Evolutionary conservation across 2,888 invertebrate genomes (phyloP).

Genomic region (Diarsia mendica): DNA sequence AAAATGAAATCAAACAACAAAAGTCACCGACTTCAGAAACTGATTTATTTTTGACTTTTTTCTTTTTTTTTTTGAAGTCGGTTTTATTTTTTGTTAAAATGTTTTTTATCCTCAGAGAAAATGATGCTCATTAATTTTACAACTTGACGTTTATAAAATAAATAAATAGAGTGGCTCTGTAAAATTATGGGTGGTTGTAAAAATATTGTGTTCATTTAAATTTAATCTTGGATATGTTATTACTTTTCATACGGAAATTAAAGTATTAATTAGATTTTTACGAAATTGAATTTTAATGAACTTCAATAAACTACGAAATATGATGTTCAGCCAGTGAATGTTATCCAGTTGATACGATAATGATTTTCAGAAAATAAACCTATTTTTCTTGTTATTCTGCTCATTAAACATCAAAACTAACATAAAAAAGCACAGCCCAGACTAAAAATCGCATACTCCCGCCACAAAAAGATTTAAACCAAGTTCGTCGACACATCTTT

Average conservation of each 20-base stretch:
- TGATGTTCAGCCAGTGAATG: background rate
- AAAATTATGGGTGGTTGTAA: background rate
- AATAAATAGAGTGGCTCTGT: background rate
- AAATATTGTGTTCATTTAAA: background rate
- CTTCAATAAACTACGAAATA: background rate
- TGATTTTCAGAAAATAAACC: background rate
- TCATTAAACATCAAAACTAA: background rate
- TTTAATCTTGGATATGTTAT: background rate
- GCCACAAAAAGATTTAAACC: constrained; percentile 48
- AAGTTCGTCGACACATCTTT: constrained; percentile 51
- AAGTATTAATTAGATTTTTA: background rate
- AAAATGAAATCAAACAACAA: no score
- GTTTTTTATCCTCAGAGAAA: background rate
- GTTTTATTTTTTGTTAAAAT: no score
- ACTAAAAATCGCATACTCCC: background rate
- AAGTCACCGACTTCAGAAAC: no score
- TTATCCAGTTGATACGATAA: background rate
- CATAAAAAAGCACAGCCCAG: background rate
- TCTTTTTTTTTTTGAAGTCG: no score
- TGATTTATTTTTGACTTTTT: no score
- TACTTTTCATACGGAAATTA: background rate
- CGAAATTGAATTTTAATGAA: background rate
- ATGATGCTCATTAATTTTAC: background rate
- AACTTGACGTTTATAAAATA: background rate
- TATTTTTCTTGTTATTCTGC: background rate